A percentile compares a stretch with the other conserved stretches of the same genome.
Conservation (phyloP, 2,113 vertebrate genomes). For the Ammodytes dubius region DNA sequence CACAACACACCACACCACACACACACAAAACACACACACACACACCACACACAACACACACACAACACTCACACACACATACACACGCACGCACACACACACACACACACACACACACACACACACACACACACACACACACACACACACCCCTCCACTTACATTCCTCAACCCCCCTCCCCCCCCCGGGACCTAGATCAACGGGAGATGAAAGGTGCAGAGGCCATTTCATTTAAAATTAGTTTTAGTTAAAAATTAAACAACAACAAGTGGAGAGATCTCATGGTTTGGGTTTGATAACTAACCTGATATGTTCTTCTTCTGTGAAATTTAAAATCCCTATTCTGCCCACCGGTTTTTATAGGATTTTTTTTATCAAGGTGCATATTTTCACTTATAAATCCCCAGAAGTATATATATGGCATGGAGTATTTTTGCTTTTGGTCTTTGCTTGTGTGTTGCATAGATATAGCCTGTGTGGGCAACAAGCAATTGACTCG, state of each 20-base stretch:
- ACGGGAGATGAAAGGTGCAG: conserved; percentile 70
- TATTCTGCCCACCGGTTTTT: background rate
- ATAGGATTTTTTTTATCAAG: conserved; percentile 12
- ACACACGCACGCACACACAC: background rate
- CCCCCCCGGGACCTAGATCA: conserved; percentile 48
- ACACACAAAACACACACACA: conserved; percentile 28
- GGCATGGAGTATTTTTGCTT: conserved; percentile 8
- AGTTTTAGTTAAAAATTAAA: conserved; percentile 73
- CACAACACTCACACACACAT: conserved; percentile 15
- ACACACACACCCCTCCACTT: conserved; percentile 27
- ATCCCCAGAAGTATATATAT: conserved; percentile 4
- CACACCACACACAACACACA: background rate
- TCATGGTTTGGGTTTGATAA: conserved; percentile 17
- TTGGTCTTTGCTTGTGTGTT: background rate
- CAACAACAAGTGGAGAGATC: conserved; percentile 31
- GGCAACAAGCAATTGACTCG: conserved; percentile 34
- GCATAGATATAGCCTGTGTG: conserved; percentile 22
- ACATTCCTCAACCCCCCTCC: conserved; percentile 38
- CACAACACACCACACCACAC: no score
- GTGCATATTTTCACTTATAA: conserved; percentile 50
- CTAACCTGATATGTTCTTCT: background rate
- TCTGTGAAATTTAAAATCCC: no score
- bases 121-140: conserved; percentile 24
- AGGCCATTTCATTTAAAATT: conserved; percentile 67
- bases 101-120: conserved; percentile 9